A percentile compares a stretch with the other conserved stretches of the same genome.
These are phyloP conservation scores for Drosophila flavopinicola DNA, from an alignment of 2,888 invertebrate species.

Conservation along the genomic window DNA sequence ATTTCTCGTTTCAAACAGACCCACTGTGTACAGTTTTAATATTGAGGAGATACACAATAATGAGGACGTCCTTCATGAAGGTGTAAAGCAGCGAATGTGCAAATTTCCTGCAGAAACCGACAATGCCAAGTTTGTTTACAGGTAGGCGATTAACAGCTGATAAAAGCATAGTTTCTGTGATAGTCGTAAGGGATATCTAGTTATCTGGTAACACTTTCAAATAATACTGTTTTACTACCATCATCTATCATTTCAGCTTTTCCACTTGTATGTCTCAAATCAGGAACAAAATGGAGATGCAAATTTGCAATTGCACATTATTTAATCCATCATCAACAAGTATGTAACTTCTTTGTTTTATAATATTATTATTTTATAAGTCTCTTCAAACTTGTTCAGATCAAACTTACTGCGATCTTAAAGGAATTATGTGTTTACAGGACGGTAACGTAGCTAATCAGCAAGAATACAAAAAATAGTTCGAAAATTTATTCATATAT, in stretches of 20 bases:
- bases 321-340: slow-evolving; percentile 61
- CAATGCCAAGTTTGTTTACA: slow-evolving; percentile 35
- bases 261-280: slow-evolving; percentile 75
- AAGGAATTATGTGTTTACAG: slow-evolving; percentile 39
- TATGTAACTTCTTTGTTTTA: slow-evolving; percentile 46
- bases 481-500: not conserved
- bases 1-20: slow-evolving; percentile 50
- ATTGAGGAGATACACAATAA: slow-evolving; percentile 75
- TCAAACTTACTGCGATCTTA: slow-evolving; percentile 37
- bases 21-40: slow-evolving; percentile 60
- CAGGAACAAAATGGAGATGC: slow-evolving; percentile 67
- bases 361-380: too few relatives aligned
- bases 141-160: slow-evolving; percentile 49
- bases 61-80: slow-evolving; percentile 61
- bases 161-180: too few relatives aligned
- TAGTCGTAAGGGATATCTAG: too few relatives aligned
- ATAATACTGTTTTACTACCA: not conserved
- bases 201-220: too few relatives aligned
- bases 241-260: slow-evolving; percentile 54
- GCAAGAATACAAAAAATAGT: not conserved
- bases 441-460: slow-evolving; percentile 23
- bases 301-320: slow-evolving; percentile 77
- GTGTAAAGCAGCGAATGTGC: slow-evolving; percentile 70
- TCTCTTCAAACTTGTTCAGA: too few relatives aligned
- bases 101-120: slow-evolving; percentile 73